These are phyloP conservation scores for Hyles euphorbiae DNA, from an alignment of 1,140 invertebrate species.

Conservation along the genomic window DNA sequence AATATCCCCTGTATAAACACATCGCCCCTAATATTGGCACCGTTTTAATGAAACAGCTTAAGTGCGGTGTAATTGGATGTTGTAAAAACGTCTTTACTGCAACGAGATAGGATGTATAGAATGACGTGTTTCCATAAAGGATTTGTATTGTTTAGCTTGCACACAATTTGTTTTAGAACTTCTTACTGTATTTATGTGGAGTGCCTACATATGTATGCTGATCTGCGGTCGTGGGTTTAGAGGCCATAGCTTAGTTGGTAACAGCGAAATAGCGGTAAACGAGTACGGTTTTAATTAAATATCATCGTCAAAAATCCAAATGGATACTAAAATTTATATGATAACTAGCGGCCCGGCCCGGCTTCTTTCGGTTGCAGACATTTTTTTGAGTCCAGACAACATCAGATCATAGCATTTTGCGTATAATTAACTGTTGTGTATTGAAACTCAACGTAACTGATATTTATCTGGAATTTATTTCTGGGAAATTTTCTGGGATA, in stretches of 20 bases:
- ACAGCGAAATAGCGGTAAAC: neutral
- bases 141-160: slow-evolving; percentile 30
- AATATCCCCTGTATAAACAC: slow-evolving; percentile 71
- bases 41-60: slow-evolving; percentile 48
- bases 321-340: too few species aligned
- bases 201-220: too few species aligned
- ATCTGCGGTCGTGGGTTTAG: too few species aligned
- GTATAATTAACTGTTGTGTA: too few species aligned
- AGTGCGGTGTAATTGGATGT: slow-evolving; percentile 14
- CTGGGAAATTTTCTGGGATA: too few species aligned
- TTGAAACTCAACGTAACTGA: too few species aligned
- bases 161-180: slow-evolving; percentile 34
- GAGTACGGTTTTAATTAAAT: neutral
- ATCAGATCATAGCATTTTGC: too few species aligned
- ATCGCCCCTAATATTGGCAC: slow-evolving; percentile 59
- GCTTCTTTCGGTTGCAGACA: too few species aligned
- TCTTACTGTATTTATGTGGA: slow-evolving; percentile 18
- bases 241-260: neutral
- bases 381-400: too few species aligned
- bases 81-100: slow-evolving; percentile 22
- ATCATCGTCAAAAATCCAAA: too few species aligned
- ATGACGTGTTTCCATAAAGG: slow-evolving; percentile 10
- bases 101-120: slow-evolving; percentile 6
- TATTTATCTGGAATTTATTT: too few species aligned
- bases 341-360: too few species aligned